phyloP scores from a whole-genome alignment of 2,888 invertebrate species.

The Phasia obesa region DNA sequence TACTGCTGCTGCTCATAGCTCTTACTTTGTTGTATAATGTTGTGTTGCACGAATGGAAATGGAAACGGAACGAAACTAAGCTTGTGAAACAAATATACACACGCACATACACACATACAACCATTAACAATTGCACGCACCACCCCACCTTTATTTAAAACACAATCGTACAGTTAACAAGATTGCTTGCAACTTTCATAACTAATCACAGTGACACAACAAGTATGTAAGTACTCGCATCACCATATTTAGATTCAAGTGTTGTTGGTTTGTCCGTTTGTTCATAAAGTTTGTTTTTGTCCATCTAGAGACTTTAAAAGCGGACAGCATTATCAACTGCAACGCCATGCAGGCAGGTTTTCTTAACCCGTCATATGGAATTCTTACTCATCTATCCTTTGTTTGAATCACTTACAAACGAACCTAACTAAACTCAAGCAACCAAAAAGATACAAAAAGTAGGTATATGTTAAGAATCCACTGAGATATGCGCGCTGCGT shows the following conservation, averaged over 20 bases:
- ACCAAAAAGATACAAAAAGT: neutral
- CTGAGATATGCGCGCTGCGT: constrained; percentile 55
- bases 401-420: constrained; percentile 20
- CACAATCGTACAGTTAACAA: constrained; percentile 15
- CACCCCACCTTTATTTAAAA: constrained; percentile 36
- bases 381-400: constrained; percentile 22
- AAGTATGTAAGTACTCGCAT: neutral
- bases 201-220: neutral
- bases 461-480: constrained; percentile 42
- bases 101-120: neutral
- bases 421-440: constrained; percentile 15
- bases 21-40: constrained; percentile 57
- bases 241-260: constrained; percentile 19
- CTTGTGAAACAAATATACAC: constrained; percentile 20
- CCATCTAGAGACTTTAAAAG: constrained; percentile 34
- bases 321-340: constrained; percentile 44
- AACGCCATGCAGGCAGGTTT: constrained; percentile 18
- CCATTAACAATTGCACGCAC: constrained; percentile 7
- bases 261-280: neutral
- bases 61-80: constrained; percentile 67
- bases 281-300: too few relatives aligned
- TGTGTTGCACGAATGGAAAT: constrained; percentile 67
- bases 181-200: constrained; percentile 33
- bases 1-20: constrained; percentile 73
- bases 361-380: neutral